phyloP scores from a whole-genome alignment of 2,113 vertebrate species.

The Hippocampus abdominalis region DNA sequence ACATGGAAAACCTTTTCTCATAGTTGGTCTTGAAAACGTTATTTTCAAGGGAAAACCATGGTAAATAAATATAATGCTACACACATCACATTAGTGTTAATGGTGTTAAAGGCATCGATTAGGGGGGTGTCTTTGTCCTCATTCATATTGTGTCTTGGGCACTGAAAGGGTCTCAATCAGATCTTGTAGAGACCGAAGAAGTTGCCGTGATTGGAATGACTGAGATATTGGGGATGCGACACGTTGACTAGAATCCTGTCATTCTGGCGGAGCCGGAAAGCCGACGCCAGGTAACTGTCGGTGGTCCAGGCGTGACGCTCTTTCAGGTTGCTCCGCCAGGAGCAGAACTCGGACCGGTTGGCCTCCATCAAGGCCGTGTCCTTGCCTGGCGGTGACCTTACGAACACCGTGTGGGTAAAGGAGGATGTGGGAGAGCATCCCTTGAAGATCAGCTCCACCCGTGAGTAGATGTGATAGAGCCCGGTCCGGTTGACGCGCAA shows the following conservation, averaged over 20 bases:
- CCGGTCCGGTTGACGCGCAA: conserved; percentile 79
- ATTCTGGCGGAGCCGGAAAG: conserved; percentile 37
- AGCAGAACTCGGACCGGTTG: conserved; percentile 54
- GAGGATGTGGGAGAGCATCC: conserved; percentile 56
- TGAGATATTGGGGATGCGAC: conserved; percentile 46
- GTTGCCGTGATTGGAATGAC: conserved; percentile 48
- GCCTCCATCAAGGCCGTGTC: conserved; percentile 51
- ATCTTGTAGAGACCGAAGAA: conserved; percentile 75
- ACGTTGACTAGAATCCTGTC: conserved; percentile 68
- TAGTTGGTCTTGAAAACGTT: conserved; percentile 22
- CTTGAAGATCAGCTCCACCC: conserved; percentile 73
- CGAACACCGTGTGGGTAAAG: conserved; percentile 70
- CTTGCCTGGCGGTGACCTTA: conserved; percentile 13
- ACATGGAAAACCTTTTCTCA: conserved; percentile 21
- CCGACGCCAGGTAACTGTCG: conserved; percentile 55
- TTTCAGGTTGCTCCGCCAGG: fast-evolving
- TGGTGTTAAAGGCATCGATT: background rate
- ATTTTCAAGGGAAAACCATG: conserved; percentile 33
- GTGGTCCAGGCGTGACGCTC: conserved; percentile 40
- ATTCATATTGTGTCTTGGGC: background rate
- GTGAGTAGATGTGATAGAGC: conserved; percentile 83
- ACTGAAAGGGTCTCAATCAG: conserved; percentile 14
- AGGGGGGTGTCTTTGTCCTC: background rate
- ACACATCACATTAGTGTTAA: conserved; percentile 1
- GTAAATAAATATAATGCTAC: conserved; percentile 6